A percentile compares a stretch with the other conserved stretches of the same genome.
Evolutionary conservation across 2,797 vertebrate species (phyloP).

Genomic region (Megaceryle alcyon): DNA sequence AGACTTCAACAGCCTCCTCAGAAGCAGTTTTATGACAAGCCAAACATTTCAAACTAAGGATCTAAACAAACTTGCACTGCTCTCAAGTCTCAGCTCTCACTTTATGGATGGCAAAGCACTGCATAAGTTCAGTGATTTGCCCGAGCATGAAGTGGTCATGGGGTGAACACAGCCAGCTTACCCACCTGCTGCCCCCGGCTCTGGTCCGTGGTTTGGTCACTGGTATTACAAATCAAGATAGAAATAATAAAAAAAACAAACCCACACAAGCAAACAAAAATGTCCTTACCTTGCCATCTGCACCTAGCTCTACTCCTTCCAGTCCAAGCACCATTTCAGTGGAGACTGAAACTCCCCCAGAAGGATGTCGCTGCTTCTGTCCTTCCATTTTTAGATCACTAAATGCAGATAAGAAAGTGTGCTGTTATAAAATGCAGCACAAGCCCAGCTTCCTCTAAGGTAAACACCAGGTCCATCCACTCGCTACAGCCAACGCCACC

Average conservation of each 20-base stretch:
- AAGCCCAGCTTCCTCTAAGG: not conserved
- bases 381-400: conserved; percentile 91
- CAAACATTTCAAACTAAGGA: not conserved
- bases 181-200: not conserved
- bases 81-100: not conserved
- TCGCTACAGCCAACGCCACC: not conserved
- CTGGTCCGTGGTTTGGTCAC: not conserved
- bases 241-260: not conserved
- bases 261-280: not conserved
- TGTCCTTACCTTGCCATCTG: conserved; percentile 88
- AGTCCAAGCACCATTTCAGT: conserved; percentile 89
- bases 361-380: conserved; percentile 91
- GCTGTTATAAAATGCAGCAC: not conserved
- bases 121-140: not conserved
- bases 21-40: not conserved
- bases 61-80: not conserved
- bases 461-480: not conserved
- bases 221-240: not conserved
- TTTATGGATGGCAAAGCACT: not conserved
- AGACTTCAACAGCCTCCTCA: not conserved
- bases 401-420: not conserved
- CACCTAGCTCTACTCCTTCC: conserved; percentile 92
- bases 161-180: not conserved
- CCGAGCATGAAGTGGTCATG: fast-evolving
- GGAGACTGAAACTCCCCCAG: conserved; percentile 81